These are phyloP conservation scores for Artemia sinica DNA, from an alignment of 2,888 invertebrate genomes.

Conservation along the genomic window DNA sequence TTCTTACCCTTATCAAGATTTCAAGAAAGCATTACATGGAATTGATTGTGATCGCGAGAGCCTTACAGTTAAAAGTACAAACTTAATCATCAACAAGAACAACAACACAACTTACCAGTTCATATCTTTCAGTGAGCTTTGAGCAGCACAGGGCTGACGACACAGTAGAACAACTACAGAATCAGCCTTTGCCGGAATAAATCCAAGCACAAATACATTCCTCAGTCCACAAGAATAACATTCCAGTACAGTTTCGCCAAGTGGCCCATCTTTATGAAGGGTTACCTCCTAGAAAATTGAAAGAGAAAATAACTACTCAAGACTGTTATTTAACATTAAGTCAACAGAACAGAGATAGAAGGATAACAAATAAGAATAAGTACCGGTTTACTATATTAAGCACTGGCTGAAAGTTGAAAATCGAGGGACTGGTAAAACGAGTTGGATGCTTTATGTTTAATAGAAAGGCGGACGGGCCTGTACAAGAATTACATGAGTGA, in stretches of 20 bases:
- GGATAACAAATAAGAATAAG: neutral
- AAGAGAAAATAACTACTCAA: slow-evolving; percentile 8
- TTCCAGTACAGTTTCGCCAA: slow-evolving; percentile 92
- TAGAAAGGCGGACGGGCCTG: too few relatives aligned
- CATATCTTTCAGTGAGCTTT: slow-evolving; percentile 92
- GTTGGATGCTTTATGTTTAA: too few relatives aligned
- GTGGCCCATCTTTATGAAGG: slow-evolving; percentile 84
- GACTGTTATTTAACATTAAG: neutral
- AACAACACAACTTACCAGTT: slow-evolving; percentile 49
- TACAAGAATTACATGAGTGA: too few relatives aligned
- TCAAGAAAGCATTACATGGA: too few relatives aligned
- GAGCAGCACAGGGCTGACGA: slow-evolving; percentile 93
- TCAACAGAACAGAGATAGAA: neutral
- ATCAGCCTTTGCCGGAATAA: slow-evolving; percentile 97
- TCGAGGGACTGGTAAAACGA: too few relatives aligned
- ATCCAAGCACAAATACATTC: slow-evolving; percentile 95
- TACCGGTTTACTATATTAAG: neutral
- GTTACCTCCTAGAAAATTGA: slow-evolving; percentile 55
- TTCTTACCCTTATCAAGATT: too few relatives aligned
- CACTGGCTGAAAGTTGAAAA: too few relatives aligned
- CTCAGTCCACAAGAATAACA: slow-evolving; percentile 97
- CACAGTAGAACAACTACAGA: slow-evolving; percentile 92
- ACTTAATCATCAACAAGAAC: too few relatives aligned
- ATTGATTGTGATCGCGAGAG: too few relatives aligned
- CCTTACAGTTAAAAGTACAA: too few relatives aligned